phyloP scores from a whole-genome alignment of 2,113 vertebrate genomes.

The Taurulus bubalis region DNA sequence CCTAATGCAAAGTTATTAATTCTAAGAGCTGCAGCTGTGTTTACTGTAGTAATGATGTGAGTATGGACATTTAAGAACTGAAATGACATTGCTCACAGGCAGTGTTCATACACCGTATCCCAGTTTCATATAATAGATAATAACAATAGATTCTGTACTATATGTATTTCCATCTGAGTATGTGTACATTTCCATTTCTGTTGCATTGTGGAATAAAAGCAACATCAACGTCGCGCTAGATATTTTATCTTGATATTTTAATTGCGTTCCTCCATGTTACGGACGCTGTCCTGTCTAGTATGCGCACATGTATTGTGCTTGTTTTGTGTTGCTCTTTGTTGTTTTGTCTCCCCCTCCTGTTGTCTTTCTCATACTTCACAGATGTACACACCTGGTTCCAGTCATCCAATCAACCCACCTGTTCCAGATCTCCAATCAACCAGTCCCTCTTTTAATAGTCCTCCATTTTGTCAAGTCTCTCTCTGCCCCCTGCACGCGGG shows the following conservation, averaged over 20 bases:
- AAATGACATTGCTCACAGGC: background rate
- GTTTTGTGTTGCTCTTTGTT: too few species aligned
- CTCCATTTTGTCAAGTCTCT: too few species aligned
- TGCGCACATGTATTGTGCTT: too few species aligned
- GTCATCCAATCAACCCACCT: too few species aligned
- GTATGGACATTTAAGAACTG: background rate
- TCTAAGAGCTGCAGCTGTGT: background rate
- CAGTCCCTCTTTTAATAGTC: too few species aligned
- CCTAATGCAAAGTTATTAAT: background rate
- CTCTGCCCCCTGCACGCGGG: too few species aligned
- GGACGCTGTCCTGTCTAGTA: too few species aligned
- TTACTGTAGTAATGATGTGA: background rate
- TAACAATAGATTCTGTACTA: background rate
- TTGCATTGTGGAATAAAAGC: background rate
- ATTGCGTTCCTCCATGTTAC: background rate
- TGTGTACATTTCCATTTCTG: background rate
- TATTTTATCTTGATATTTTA: background rate
- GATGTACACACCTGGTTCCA: too few species aligned
- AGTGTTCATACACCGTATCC: background rate
- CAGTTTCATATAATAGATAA: background rate
- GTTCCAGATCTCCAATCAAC: too few species aligned
- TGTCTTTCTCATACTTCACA: too few species aligned
- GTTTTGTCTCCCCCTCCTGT: too few species aligned
- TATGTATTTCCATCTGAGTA: background rate
- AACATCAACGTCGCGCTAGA: background rate